Base-by-base conservation (phyloP, 2,888 invertebrate species). In the Coremacera marginata region DNA sequence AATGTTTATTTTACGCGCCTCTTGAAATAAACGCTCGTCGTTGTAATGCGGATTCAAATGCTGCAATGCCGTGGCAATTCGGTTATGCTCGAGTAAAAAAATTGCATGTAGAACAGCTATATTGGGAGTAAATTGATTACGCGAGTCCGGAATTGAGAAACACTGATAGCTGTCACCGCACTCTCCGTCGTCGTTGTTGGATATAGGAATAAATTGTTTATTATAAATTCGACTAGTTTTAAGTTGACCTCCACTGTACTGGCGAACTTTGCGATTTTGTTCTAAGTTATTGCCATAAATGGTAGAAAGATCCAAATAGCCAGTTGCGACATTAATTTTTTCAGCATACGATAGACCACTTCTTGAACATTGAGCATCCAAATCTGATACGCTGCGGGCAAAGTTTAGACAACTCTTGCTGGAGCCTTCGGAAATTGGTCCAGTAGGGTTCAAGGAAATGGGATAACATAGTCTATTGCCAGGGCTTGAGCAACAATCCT, bases 211-310 rank as follows among this genome's bases (percentile, higher is more conserved):
- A 93, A 93, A 95, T 82, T 93, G 92, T 62, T 92, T 91, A 1
- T 93, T 92, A 52, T 91, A 91, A 9, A 91, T 52, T 9, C 73
- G 80, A 3, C 92, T 90, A 0, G 92, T 92, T 57, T 89, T 86
- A 62, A 95, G 85, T 16, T 93, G 90, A 0, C 96, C 96, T 0
- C 93, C 93, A 51, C 90, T 89, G 81, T 91, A 91, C 1, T 92
- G 91, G 5, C 96, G 91, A 16, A 95, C 89, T 19, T 91, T 91
- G 0, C 90, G 89, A 8, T 92, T 92, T 78, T 93, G 91, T 22
- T 91, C 89, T 8, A 90, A 90, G 1, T 91, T 92, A 78, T 93
- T 95, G 0, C 96, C 96, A 85, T 96, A 96, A 0, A 95, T 92
- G 19, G 94, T 89, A 0, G 96, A 96, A 11, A 94, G 90, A 85